Conservation (phyloP, 2,888 invertebrate genomes). For the Quadroppia sp. region DNA sequence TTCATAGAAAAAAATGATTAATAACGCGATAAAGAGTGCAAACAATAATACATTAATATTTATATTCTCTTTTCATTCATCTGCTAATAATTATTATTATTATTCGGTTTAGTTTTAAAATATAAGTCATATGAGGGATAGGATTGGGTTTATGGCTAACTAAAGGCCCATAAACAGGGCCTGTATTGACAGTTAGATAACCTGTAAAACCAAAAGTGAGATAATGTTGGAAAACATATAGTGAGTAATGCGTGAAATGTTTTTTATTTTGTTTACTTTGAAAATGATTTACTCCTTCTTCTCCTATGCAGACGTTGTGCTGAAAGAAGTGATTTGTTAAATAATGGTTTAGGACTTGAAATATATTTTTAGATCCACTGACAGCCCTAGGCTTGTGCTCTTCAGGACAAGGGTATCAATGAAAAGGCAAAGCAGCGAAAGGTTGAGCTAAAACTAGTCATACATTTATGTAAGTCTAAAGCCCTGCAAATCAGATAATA, state of each 20-base stretch:
- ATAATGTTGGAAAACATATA: neutral
- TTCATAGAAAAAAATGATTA: conserved; percentile 13
- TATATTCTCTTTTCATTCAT: neutral
- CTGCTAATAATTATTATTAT: neutral
- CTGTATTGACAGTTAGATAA: neutral
- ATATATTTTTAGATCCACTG: neutral
- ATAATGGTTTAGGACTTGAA: neutral
- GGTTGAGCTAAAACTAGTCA: neutral
- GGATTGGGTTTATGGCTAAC: neutral
- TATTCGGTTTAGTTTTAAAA: neutral
- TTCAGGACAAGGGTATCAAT: neutral
- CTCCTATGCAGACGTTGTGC: neutral
- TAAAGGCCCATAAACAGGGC: neutral
- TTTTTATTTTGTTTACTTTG: conserved; percentile 6
- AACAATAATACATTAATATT: neutral
- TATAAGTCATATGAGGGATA: neutral
- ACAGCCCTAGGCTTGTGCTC: neutral
- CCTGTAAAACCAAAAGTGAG: neutral
- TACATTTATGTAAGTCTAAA: conserved; percentile 11
- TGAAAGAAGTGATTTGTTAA: conserved; percentile 7
- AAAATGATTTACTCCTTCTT: conserved; percentile 18
- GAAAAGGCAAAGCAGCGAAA: neutral
- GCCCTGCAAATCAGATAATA: conserved; percentile 15
- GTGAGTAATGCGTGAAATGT: conserved; percentile 6
- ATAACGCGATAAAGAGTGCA: neutral